phyloP scores from a whole-genome alignment of 2,113 vertebrate genomes.

The Callopanchax toddi region DNA sequence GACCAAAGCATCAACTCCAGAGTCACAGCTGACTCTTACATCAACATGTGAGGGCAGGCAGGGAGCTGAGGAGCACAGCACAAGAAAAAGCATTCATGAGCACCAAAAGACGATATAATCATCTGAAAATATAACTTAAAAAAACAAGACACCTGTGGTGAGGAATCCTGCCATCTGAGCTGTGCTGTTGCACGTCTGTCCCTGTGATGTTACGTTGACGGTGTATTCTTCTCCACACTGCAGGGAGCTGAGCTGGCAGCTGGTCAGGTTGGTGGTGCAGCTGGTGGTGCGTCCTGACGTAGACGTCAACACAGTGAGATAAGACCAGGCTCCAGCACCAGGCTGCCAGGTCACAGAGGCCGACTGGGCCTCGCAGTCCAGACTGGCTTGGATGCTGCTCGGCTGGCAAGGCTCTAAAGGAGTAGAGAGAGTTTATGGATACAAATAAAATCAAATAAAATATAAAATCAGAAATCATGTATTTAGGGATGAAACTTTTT shows the following conservation, averaged over 20 bases:
- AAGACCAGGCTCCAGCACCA: conserved; percentile 41
- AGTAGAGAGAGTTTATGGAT: background rate
- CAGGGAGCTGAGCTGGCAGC: conserved; percentile 54
- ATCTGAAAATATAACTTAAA: too few relatives aligned
- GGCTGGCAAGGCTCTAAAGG: conserved; percentile 60
- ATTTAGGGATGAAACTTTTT: too few relatives aligned
- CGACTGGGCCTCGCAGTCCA: conserved; percentile 47
- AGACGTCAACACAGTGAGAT: conserved; percentile 34
- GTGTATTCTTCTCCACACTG: conserved; percentile 67
- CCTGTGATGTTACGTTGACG: conserved; percentile 55
- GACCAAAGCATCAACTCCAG: conserved; percentile 48
- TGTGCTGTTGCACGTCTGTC: conserved; percentile 60
- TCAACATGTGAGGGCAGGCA: conserved; percentile 64
- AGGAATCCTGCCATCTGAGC: conserved; percentile 56
- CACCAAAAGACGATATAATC: too few relatives aligned
- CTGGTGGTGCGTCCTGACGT: conserved; percentile 19
- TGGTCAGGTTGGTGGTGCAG: conserved; percentile 56
- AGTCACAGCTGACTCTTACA: conserved; percentile 57
- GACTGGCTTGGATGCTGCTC: conserved; percentile 31
- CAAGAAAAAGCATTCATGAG: background rate
- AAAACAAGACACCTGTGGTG: conserved; percentile 57
- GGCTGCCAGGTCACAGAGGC: conserved; percentile 54
- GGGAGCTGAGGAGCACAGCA: conserved; percentile 62
- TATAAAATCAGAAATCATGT: too few relatives aligned
- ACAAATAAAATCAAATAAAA: background rate